These are phyloP conservation scores for Eulemur rubriventer DNA, from an alignment of 2,797 vertebrate species.

Conservation along the genomic window DNA sequence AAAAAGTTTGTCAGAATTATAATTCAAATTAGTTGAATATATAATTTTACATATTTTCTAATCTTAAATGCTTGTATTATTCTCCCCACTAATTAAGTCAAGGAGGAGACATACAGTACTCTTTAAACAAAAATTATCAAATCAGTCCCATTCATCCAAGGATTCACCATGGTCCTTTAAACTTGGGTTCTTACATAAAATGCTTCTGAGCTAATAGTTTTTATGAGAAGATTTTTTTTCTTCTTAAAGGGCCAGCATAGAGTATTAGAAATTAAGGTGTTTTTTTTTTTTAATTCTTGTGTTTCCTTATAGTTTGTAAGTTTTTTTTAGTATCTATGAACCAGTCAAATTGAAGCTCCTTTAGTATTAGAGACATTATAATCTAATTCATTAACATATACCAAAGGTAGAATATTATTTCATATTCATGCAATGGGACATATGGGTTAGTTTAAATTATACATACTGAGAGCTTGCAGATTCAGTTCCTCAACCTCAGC, in stretches of 20 bases:
- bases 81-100: not conserved
- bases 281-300: not conserved
- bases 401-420: not conserved
- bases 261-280: not conserved
- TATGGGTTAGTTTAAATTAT: not conserved
- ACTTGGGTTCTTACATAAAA: slow-evolving; percentile 9
- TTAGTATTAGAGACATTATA: not conserved
- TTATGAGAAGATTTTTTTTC: not conserved
- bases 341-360: not conserved
- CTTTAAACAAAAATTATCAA: not conserved
- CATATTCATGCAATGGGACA: not conserved
- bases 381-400: not conserved
- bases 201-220: not conserved
- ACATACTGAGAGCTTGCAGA: not conserved
- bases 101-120: not conserved
- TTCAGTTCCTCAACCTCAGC: not conserved
- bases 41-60: not conserved
- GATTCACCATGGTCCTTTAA: not conserved
- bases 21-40: not conserved
- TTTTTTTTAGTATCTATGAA: not conserved
- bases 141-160: not conserved
- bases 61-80: not conserved
- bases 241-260: not conserved
- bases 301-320: not conserved
- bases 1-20: not conserved